Base-by-base conservation (phyloP, 2,113 vertebrate genomes). In the Apteryx mantelli region DNA sequence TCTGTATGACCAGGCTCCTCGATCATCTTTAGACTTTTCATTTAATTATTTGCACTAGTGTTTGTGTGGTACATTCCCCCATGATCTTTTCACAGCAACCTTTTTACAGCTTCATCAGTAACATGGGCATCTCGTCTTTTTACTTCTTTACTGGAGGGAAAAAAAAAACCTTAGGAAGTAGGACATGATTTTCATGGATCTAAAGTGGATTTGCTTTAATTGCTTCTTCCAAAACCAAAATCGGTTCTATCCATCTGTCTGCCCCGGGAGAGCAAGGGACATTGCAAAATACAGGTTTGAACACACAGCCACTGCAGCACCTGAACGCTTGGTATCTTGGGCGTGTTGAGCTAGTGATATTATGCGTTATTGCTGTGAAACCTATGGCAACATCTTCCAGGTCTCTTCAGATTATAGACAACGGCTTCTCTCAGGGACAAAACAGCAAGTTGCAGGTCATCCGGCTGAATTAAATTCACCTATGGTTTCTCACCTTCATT, bases 101-200 rank as follows among this genome's bases (percentile, higher is more conserved):
- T 18, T 34, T 2, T 1, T 22, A 55, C 2, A 3, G 1, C 75
- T 74, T 56, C 13, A 3, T 15, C 8, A 11, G 16, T 18, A 3
- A 16, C 26, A 3, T 2, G 11, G 22, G 3, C 3, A 2, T 18
- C 64, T 21, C 19, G 82, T 16, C 1, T 17, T 74, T 48, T 21
- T 50, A 7, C 32, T 36, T 25, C 20, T 66, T 5, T 44, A 0
- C 5, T 20, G 32, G 56, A 60, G 28, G 7, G 46, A 34, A n/a
- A 7, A 25, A 25, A 9, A 80, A 26, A 7, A 13, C 38, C 52
- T 14, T 21, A 12, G 12, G 20, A 36, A 75, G 36, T 7, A 66
- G 44, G 20, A 7, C 4, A 1, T 8, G 25, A 3, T 85, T 82
- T 88, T 53, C 26, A 11, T 8, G 52, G 46, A 3, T 28, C 12